Conservation (phyloP, 1,140 invertebrate genomes). For the Zaprionus capensis region DNA sequence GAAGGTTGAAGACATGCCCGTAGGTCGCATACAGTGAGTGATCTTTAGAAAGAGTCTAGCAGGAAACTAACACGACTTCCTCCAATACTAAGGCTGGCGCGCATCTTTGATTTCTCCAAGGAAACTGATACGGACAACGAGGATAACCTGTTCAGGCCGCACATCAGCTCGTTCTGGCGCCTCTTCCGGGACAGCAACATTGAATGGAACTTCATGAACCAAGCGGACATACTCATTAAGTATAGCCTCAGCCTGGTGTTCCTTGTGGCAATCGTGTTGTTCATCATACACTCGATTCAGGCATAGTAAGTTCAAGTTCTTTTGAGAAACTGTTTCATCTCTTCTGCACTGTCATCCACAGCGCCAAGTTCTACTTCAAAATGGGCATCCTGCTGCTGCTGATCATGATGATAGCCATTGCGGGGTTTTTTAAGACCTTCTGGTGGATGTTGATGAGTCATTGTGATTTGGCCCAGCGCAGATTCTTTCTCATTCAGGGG, state of each 20-base stretch:
- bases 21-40: constrained; percentile 64
- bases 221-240: constrained; percentile 67
- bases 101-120: constrained; percentile 26
- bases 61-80: not conserved
- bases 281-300: not conserved
- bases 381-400: not conserved
- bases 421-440: constrained; percentile 35
- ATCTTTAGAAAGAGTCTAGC: not conserved
- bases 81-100: constrained; percentile 2
- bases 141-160: constrained; percentile 47
- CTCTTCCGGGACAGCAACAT: constrained; percentile 53
- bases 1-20: constrained; percentile 71
- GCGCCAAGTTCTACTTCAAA: not conserved
- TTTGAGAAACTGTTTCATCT: not conserved
- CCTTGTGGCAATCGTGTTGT: constrained; percentile 1
- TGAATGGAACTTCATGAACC: constrained; percentile 54
- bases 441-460: not conserved
- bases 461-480: not conserved
- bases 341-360: not conserved
- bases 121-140: constrained; percentile 32
- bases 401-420: constrained; percentile 2
- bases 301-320: constrained; percentile 19
- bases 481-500: constrained; percentile 7
- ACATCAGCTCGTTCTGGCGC: constrained; percentile 46
- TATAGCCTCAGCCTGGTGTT: constrained; percentile 48